Evolutionary conservation across 1,140 invertebrate species (phyloP).

Genomic region (Eumaeus atala): DNA sequence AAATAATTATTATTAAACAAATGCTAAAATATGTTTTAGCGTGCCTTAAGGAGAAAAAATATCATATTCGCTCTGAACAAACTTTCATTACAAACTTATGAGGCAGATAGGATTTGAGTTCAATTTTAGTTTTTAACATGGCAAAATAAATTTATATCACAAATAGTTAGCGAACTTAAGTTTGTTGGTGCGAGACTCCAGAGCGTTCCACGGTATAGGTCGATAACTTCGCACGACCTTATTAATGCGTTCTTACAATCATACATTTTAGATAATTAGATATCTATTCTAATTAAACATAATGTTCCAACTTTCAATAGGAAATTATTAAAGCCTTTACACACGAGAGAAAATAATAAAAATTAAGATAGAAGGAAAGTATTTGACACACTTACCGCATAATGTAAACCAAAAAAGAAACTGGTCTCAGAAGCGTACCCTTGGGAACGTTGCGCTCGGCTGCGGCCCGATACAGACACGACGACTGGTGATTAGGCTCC

Average conservation of each 20-base stretch:
- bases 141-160: constrained; percentile 57
- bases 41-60: too few species aligned
- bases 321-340: not conserved
- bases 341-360: constrained; percentile 21
- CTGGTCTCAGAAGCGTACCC: constrained; percentile 66
- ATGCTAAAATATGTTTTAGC: too few species aligned
- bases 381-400: constrained; percentile 67
- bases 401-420: constrained; percentile 72
- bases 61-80: too few species aligned
- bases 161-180: constrained; percentile 63
- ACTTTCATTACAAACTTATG: too few species aligned
- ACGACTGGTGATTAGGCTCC: constrained; percentile 72
- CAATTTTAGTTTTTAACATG: constrained; percentile 32
- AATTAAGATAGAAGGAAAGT: constrained; percentile 59
- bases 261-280: not conserved
- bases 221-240: constrained; percentile 64
- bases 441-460: constrained; percentile 57
- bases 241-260: constrained; percentile 42
- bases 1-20: too few species aligned
- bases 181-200: constrained; percentile 59
- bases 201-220: constrained; percentile 48
- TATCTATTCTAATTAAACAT: too few species aligned
- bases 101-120: not conserved
- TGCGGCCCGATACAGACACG: constrained; percentile 67
- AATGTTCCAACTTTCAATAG: too few species aligned